These are phyloP conservation scores for Camelus bactrianus DNA, from an alignment of 2,113 vertebrate species.

Conservation along the genomic window DNA sequence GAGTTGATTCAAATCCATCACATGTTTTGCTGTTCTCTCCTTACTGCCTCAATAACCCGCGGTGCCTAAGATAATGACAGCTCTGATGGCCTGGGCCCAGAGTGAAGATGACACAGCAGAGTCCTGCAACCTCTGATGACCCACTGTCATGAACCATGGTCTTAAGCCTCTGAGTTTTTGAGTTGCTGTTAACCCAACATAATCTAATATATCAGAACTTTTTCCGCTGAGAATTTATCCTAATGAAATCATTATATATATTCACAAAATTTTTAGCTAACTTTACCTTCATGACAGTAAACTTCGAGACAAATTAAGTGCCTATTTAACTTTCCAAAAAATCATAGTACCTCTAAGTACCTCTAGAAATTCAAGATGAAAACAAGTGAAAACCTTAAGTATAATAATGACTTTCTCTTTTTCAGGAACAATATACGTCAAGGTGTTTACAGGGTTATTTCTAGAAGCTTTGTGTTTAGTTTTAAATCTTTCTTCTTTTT, in stretches of 20 bases:
- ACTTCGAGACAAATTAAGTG: not conserved
- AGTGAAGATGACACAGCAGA: not conserved
- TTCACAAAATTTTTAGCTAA: not conserved
- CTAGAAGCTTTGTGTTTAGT: not conserved
- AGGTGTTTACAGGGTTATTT: not conserved
- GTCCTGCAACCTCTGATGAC: not conserved
- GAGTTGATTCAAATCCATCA: not conserved
- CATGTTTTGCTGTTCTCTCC: not conserved
- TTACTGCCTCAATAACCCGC: not conserved
- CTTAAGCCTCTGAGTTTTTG: not conserved
- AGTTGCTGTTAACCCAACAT: not conserved
- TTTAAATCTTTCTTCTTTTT: conserved; percentile 16
- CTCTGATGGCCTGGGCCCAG: not conserved
- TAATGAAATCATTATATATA: not conserved
- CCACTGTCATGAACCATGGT: not conserved
- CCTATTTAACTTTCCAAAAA: not conserved
- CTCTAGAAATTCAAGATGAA: not conserved
- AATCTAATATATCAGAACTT: not conserved
- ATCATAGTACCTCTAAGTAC: not conserved
- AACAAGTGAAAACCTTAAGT: not conserved
- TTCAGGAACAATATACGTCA: not conserved
- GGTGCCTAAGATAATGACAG: not conserved
- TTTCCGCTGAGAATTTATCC: not conserved
- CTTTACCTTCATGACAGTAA: not conserved
- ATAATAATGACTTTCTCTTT: not conserved